phyloP scores from a whole-genome alignment of 2,888 invertebrate genomes.

The Petrolisthes manimaculis region DNA sequence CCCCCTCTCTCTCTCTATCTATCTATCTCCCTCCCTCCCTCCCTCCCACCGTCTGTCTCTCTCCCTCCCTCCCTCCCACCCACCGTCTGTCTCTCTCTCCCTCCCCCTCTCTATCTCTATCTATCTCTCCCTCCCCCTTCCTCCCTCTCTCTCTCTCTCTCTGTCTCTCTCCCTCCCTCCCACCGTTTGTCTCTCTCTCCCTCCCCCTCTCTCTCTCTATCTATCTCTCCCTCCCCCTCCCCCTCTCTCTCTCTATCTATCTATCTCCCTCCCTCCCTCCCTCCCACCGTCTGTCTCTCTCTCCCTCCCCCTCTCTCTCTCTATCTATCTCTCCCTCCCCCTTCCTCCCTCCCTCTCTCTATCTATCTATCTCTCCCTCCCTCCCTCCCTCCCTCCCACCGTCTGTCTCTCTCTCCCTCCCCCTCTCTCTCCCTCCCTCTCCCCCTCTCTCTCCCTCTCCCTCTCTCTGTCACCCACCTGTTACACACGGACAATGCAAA shows the following conservation, averaged over 20 bases:
- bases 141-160: not conserved
- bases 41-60: too few relatives aligned
- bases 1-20: not conserved
- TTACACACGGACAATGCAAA: constrained; percentile 93
- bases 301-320: not conserved
- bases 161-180: not conserved
- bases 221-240: too few relatives aligned
- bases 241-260: too few relatives aligned
- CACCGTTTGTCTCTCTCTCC: constrained; percentile 69
- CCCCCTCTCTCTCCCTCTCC: not conserved
- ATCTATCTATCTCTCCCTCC: not conserved
- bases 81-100: not conserved
- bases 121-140: too few relatives aligned
- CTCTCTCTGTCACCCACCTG: constrained; percentile 70
- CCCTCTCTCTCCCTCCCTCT: too few relatives aligned
- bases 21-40: not conserved
- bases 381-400: not conserved
- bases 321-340: too few relatives aligned
- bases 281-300: too few relatives aligned
- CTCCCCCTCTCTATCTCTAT: not conserved
- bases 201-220: too few relatives aligned
- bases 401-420: too few relatives aligned
- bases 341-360: too few relatives aligned
- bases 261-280: too few relatives aligned
- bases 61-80: not conserved